Evolutionary conservation across 2,888 invertebrate genomes (phyloP).

Genomic region (Euplexia lucipara): DNA sequence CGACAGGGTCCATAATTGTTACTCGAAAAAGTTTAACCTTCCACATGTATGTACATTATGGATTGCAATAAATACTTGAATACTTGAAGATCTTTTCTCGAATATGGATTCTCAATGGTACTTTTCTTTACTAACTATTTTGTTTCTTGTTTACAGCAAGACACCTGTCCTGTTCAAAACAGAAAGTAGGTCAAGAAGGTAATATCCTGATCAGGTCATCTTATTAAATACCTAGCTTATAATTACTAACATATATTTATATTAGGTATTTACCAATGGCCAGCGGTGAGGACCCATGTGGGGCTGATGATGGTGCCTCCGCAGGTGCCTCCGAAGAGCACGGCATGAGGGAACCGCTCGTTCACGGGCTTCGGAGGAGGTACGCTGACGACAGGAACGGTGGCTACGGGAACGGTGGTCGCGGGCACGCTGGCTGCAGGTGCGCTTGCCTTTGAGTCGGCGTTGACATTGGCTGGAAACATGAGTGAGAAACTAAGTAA

Average conservation of each 20-base stretch:
- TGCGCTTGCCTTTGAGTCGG: background rate
- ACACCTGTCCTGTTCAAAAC: no score
- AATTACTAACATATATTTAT: no score
- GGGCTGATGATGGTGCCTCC: conserved; percentile 86
- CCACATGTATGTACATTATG: no score
- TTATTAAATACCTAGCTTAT: no score
- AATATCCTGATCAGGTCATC: no score
- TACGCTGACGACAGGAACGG: background rate
- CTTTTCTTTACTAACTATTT: background rate
- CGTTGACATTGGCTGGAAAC: conserved; percentile 50
- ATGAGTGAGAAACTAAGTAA: background rate
- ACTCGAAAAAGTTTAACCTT: no score
- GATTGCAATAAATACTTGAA: no score
- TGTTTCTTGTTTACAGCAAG: no score
- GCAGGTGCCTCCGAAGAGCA: conserved; percentile 85
- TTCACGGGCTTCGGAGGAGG: conserved; percentile 66
- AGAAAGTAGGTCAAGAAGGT: no score
- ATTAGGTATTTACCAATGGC: conserved; percentile 78
- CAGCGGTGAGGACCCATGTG: conserved; percentile 84
- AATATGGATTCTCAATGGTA: background rate
- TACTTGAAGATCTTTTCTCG: no score
- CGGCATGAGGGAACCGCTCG: conserved; percentile 79
- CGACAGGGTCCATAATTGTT: no score
- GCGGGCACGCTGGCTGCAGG: background rate
- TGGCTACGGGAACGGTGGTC: background rate